These are phyloP conservation scores for Drosophila mercatorum DNA, from an alignment of 2,888 invertebrate genomes.

Conservation along the genomic window DNA sequence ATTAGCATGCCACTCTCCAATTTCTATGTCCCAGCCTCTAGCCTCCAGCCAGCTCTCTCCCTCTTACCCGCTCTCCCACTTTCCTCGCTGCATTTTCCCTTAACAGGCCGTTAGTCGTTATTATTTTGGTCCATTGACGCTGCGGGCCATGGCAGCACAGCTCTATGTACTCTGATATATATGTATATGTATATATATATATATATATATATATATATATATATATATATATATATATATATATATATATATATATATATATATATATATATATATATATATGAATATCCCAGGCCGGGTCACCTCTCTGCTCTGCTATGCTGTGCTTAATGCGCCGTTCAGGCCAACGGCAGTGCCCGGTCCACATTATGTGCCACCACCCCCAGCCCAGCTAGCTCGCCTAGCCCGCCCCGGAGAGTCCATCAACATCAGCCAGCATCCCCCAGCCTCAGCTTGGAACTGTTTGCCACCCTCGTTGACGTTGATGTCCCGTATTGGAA, in stretches of 20 bases:
- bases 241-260: not conserved
- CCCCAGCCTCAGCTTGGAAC: slow-evolving; percentile 32
- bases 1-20: slow-evolving; percentile 46
- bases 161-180: slow-evolving; percentile 55
- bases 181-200: not conserved
- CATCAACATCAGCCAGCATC: slow-evolving; percentile 57
- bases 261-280: slow-evolving; percentile 10
- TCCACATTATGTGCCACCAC: slow-evolving; percentile 70
- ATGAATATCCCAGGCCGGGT: not conserved
- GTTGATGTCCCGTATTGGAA: slow-evolving; percentile 82
- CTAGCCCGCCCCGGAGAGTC: slow-evolving; percentile 38
- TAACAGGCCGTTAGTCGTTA: slow-evolving; percentile 79
- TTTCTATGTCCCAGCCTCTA: slow-evolving; percentile 54
- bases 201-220: slow-evolving; percentile 7
- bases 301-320: slow-evolving; percentile 8
- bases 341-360: slow-evolving; percentile 56
- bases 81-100: slow-evolving; percentile 69
- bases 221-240: not conserved
- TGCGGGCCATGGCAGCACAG: slow-evolving; percentile 71
- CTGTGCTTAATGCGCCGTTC: slow-evolving; percentile 62
- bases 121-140: slow-evolving; percentile 84
- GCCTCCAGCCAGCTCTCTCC: slow-evolving; percentile 22
- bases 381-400: slow-evolving; percentile 23
- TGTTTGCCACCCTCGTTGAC: slow-evolving; percentile 70
- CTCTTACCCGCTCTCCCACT: slow-evolving; percentile 7